Evolutionary conservation across 2,797 vertebrate species (phyloP).

Genomic region (Darevskia nairensis): DNA sequence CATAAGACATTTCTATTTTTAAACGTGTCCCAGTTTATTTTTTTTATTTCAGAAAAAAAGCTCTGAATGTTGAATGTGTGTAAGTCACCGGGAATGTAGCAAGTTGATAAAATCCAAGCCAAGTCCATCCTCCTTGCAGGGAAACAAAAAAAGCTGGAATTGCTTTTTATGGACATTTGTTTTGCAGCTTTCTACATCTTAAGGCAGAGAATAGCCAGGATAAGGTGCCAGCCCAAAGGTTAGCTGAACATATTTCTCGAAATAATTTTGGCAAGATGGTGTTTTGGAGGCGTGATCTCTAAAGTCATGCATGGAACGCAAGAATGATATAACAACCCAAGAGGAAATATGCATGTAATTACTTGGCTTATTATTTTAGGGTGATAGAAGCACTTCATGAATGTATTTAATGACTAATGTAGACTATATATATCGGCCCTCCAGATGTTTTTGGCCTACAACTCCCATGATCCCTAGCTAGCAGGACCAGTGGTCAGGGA

Average conservation of each 20-base stretch:
- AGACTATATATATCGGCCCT: too few relatives aligned
- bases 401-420: conserved; percentile 15
- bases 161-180: conserved; percentile 94
- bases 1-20: conserved; percentile 77
- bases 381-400: conserved; percentile 28
- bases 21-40: conserved; percentile 80
- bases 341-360: conserved; percentile 50
- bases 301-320: conserved; percentile 72
- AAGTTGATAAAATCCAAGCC: conserved; percentile 84
- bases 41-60: conserved; percentile 81
- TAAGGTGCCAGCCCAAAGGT: conserved; percentile 98
- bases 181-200: conserved; percentile 99
- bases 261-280: conserved; percentile 86
- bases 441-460: too few relatives aligned
- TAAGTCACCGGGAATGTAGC: conserved; percentile 84
- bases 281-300: conserved; percentile 81
- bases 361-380: conserved; percentile 28
- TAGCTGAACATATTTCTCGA: conserved; percentile 94
- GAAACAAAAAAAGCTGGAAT: conserved; percentile 83
- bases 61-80: conserved; percentile 81
- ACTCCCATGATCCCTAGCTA: too few relatives aligned
- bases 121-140: conserved; percentile 84
- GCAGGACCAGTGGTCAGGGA: too few relatives aligned
- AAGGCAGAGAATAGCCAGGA: conserved; percentile 97
- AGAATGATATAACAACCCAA: conserved; percentile 45